Conservation (phyloP, 2,888 invertebrate species). For the Trichopria drosophilae region DNA sequence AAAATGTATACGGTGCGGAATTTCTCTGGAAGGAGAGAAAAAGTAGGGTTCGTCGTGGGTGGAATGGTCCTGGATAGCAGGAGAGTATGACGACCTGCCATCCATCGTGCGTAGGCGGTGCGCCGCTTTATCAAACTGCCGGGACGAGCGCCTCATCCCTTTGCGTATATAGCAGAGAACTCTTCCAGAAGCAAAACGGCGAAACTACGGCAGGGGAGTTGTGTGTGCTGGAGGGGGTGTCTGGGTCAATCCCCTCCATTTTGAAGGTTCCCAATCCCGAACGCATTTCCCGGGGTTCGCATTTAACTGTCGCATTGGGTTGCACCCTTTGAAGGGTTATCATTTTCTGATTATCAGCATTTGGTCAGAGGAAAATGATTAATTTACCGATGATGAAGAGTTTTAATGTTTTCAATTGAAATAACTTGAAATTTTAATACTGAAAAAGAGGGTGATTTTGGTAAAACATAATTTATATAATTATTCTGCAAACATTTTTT, state of each 20-base stretch:
- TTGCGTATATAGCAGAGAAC: slow-evolving; percentile 41
- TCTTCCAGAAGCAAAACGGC: slow-evolving; percentile 41
- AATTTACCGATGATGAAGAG: no score
- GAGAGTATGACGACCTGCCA: slow-evolving; percentile 24
- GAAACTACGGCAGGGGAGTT: slow-evolving; percentile 43
- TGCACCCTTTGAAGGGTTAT: no score
- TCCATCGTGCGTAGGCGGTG: slow-evolving; percentile 42
- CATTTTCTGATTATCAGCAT: no score
- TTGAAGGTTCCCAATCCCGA: slow-evolving; percentile 51
- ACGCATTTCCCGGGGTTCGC: slow-evolving; percentile 57
- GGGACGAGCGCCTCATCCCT: slow-evolving; percentile 44
- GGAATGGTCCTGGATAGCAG: slow-evolving; percentile 3
- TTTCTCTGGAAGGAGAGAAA: no score
- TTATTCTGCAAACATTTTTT: no score
- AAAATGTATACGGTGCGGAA: no score
- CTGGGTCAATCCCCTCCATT: slow-evolving; percentile 58
- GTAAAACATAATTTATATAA: no score
- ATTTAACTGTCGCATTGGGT: no score
- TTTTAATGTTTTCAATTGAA: no score
- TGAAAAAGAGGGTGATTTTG: no score
- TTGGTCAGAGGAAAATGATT: no score
- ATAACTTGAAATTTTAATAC: no score
- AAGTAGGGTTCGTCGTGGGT: background rate
- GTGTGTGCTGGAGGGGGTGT: slow-evolving; percentile 56
- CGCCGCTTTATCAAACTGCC: slow-evolving; percentile 47